Conservation (phyloP, 2,113 vertebrate genomes). For the Dipodomys ordii region DNA sequence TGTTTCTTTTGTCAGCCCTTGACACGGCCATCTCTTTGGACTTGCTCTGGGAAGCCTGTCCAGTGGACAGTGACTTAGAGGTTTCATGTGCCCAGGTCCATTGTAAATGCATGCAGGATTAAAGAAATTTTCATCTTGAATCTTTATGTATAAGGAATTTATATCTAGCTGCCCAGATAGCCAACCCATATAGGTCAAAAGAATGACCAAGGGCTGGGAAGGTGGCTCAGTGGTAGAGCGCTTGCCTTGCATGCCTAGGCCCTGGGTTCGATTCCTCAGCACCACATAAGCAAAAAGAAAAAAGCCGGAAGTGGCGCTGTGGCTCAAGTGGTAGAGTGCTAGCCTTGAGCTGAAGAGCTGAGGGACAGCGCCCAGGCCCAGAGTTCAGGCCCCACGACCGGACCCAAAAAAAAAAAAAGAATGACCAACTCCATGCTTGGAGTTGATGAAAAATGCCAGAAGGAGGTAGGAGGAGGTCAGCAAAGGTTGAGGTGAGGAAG, state of each 20-base stretch:
- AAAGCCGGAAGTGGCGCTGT: too few relatives aligned
- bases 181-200: neutral
- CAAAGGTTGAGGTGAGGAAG: neutral
- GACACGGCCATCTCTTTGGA: neutral
- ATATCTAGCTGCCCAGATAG: neutral
- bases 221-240: too few relatives aligned
- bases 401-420: neutral
- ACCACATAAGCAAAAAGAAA: too few relatives aligned
- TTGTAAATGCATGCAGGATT: neutral
- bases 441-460: neutral
- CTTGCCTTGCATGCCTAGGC: too few relatives aligned
- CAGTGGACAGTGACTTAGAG: neutral
- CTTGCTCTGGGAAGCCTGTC: neutral
- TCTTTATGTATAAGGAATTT: constrained; percentile 23
- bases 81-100: neutral
- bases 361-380: too few relatives aligned
- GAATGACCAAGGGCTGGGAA: too few relatives aligned
- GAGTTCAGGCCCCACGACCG: too few relatives aligned
- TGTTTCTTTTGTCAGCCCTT: neutral
- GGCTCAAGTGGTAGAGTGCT: too few relatives aligned
- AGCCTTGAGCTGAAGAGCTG: too few relatives aligned
- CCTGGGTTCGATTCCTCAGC: too few relatives aligned
- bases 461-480: neutral
- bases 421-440: neutral
- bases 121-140: neutral